Percentiles rank a stretch among this genome's conserved stretches.
Evolutionary conservation across 2,797 vertebrate species (phyloP).

Genomic region (Sandelia bainsii): DNA sequence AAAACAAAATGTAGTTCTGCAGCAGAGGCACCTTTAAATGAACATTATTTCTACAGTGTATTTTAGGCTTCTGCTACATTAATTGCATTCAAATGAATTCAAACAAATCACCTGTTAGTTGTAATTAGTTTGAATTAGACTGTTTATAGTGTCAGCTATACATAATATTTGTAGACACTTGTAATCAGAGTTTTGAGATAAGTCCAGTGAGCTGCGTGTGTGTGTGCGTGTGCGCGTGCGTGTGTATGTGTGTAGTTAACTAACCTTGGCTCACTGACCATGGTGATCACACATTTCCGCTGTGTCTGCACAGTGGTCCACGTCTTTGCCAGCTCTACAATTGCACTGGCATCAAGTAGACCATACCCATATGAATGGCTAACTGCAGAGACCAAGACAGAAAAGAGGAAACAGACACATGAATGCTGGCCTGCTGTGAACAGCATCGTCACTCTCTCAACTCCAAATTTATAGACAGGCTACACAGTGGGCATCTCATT

Average conservation of each 20-base stretch:
- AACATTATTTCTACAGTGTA: conserved; percentile 15
- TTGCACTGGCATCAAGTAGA: conserved; percentile 92
- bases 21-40: background rate
- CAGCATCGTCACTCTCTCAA: conserved; percentile 9
- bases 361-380: conserved; percentile 98
- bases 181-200: conserved; percentile 1
- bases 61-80: conserved; percentile 2
- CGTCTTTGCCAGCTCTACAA: conserved; percentile 90
- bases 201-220: background rate
- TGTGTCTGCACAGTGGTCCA: conserved; percentile 94
- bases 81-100: background rate
- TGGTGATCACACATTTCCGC: conserved; percentile 90
- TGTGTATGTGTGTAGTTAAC: conserved; percentile 39
- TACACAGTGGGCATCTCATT: background rate
- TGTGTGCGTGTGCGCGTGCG: conserved; percentile 10
- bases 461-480: conserved; percentile 17
- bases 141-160: conserved; percentile 13
- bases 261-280: conserved; percentile 92
- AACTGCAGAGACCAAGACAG: conserved; percentile 82
- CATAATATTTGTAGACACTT: background rate
- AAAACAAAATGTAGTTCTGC: background rate
- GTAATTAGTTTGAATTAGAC: conserved; percentile 21
- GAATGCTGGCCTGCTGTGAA: conserved; percentile 49
- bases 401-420: conserved; percentile 30
- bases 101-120: no score